Conservation (phyloP, 1,140 invertebrate species). For the Ditylenchus dipsaci region DNA sequence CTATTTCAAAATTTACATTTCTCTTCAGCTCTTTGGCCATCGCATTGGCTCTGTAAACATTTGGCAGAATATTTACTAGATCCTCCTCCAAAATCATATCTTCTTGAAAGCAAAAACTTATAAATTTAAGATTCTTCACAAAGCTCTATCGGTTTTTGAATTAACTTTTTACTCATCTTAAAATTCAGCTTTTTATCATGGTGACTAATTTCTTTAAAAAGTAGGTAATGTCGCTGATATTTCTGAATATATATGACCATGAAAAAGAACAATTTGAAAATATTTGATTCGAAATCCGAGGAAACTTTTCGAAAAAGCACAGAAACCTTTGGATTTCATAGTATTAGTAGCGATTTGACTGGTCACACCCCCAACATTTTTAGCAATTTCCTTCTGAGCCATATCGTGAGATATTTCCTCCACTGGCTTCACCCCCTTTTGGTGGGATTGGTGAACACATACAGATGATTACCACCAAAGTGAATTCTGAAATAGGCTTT, state of each 20-base stretch:
- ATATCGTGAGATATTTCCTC: slow-evolving; percentile 63
- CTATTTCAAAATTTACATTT: slow-evolving; percentile 65
- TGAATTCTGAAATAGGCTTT: slow-evolving; percentile 62
- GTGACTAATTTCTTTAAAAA: too few relatives aligned
- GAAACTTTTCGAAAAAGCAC: too few relatives aligned
- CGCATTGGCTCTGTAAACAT: slow-evolving; percentile 65
- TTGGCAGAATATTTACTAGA: slow-evolving; percentile 64
- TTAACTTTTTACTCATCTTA: too few relatives aligned
- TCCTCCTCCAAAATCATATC: slow-evolving; percentile 65
- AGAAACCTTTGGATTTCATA: slow-evolving; percentile 11
- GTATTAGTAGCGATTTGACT: neutral
- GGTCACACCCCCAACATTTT: slow-evolving; percentile 14
- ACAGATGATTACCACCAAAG: slow-evolving; percentile 66
- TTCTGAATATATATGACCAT: too few relatives aligned
- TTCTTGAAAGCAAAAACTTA: slow-evolving; percentile 51
- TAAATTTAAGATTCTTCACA: neutral
- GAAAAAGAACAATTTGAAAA: too few relatives aligned
- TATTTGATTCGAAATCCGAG: too few relatives aligned
- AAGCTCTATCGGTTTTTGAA: neutral
- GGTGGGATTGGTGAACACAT: slow-evolving; percentile 62
- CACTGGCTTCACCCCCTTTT: slow-evolving; percentile 53
- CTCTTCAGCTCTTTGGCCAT: slow-evolving; percentile 66
- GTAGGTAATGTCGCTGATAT: too few relatives aligned
- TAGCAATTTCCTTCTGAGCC: slow-evolving; percentile 66
- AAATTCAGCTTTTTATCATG: too few relatives aligned